A percentile compares a stretch with the other conserved stretches of the same genome.
Evolutionary conservation across 2,888 invertebrate genomes (phyloP).

Genomic region (Cephus sareptanus): DNA sequence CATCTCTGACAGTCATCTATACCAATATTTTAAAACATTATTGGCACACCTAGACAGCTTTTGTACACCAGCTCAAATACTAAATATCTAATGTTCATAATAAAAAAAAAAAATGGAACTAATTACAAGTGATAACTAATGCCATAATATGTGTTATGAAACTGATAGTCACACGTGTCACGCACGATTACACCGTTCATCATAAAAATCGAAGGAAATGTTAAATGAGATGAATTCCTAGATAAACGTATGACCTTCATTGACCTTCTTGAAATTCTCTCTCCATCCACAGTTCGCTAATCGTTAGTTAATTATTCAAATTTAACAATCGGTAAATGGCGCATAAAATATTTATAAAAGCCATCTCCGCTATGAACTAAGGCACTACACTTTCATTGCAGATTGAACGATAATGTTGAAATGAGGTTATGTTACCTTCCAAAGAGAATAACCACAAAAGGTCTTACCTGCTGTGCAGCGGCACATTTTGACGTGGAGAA

Average conservation of each 20-base stretch:
- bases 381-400: background rate
- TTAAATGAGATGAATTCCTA: slow-evolving; percentile 6
- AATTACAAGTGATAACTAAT: slow-evolving; percentile 8
- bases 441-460: background rate
- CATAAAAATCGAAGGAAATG: slow-evolving; percentile 9
- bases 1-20: slow-evolving; percentile 95
- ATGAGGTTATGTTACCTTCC: slow-evolving; percentile 27
- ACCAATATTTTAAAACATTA: slow-evolving; percentile 60
- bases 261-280: slow-evolving; percentile 30
- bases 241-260: slow-evolving; percentile 37
- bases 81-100: background rate
- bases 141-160: slow-evolving; percentile 2
- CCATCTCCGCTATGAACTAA: background rate
- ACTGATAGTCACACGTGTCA: background rate
- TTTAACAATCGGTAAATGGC: background rate
- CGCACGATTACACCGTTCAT: background rate
- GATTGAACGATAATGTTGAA: background rate
- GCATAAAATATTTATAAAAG: background rate
- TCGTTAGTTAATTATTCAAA: slow-evolving; percentile 34
- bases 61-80: background rate
- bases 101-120: background rate
- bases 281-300: slow-evolving; percentile 4
- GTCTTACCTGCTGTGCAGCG: slow-evolving; percentile 59
- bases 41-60: background rate
- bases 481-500: slow-evolving; percentile 62